These are phyloP conservation scores for Calliopum simillimum DNA, from an alignment of 2,888 invertebrate species.

Conservation along the genomic window DNA sequence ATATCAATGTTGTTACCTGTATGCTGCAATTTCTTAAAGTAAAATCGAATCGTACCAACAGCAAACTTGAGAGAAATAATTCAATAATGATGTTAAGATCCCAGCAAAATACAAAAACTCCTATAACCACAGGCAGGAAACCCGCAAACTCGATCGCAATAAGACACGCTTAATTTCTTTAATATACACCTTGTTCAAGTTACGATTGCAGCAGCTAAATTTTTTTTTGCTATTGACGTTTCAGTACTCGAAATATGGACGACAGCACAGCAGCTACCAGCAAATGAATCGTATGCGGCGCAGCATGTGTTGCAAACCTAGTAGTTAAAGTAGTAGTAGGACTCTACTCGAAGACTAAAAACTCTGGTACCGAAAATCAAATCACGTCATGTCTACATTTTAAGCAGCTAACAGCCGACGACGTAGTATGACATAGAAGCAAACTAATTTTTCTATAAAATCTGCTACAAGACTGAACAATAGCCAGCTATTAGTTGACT, in stretches of 20 bases:
- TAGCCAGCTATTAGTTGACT: neutral
- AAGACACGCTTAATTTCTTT: neutral
- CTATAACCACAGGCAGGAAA: constrained; percentile 43
- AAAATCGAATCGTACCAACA: constrained; percentile 53
- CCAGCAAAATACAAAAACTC: constrained; percentile 35
- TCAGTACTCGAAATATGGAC: neutral
- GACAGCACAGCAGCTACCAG: constrained; percentile 25
- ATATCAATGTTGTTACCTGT: constrained; percentile 32
- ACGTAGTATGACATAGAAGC: neutral
- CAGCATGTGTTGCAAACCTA: constrained; percentile 19
- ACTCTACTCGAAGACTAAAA: constrained; percentile 15
- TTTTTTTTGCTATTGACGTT: constrained; percentile 3
- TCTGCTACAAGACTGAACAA: neutral
- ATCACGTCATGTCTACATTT: neutral
- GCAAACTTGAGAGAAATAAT: constrained; percentile 43
- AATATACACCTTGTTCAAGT: constrained; percentile 5
- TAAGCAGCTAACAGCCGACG: constrained; percentile 3
- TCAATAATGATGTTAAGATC: constrained; percentile 21
- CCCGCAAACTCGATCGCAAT: constrained; percentile 22
- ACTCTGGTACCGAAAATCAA: constrained; percentile 8
- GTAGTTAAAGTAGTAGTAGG: constrained; percentile 7
- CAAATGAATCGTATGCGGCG: constrained; percentile 22
- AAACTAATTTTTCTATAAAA: constrained; percentile 1
- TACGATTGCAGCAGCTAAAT: constrained; percentile 24
- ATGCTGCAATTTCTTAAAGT: constrained; percentile 51